phyloP scores from a whole-genome alignment of 2,113 vertebrate genomes.

The Lepus timidus region DNA sequence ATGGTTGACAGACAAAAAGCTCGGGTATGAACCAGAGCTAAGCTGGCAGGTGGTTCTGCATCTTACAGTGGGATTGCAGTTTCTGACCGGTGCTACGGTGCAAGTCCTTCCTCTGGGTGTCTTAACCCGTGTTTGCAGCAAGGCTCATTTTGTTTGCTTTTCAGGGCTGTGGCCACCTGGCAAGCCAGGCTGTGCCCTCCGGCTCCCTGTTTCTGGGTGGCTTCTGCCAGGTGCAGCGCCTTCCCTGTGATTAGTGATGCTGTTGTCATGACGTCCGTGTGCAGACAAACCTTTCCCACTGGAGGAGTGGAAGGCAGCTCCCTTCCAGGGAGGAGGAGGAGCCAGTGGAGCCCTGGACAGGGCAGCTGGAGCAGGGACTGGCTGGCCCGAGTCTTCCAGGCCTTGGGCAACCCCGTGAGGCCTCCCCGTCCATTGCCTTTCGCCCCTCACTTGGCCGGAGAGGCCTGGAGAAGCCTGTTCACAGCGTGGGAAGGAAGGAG shows the following conservation, averaged over 20 bases:
- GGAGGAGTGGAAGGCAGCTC: not conserved
- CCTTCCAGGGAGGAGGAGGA: not conserved
- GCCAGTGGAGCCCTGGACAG: not conserved
- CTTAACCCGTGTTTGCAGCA: not conserved
- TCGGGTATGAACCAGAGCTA: not conserved
- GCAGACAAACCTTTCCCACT: not conserved
- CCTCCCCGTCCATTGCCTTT: not conserved
- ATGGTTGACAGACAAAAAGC: not conserved
- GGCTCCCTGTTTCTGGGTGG: not conserved
- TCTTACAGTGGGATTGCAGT: not conserved
- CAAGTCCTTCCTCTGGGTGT: not conserved
- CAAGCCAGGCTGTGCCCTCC: not conserved
- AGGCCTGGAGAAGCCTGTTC: not conserved
- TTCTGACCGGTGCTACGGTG: slow-evolving; percentile 10
- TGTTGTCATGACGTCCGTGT: not conserved
- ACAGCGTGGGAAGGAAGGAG: not conserved
- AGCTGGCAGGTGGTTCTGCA: not conserved
- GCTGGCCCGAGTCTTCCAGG: not conserved
- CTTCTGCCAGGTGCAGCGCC: not conserved
- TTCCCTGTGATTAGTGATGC: not conserved
- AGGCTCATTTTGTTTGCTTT: slow-evolving; percentile 25
- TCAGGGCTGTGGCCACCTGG: not conserved
- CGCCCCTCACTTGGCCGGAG: not conserved
- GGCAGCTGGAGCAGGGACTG: not conserved
- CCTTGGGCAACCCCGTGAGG: not conserved